Evolutionary conservation across 2,888 invertebrate species (phyloP).

Genomic region (Aspidiotus destructor): DNA sequence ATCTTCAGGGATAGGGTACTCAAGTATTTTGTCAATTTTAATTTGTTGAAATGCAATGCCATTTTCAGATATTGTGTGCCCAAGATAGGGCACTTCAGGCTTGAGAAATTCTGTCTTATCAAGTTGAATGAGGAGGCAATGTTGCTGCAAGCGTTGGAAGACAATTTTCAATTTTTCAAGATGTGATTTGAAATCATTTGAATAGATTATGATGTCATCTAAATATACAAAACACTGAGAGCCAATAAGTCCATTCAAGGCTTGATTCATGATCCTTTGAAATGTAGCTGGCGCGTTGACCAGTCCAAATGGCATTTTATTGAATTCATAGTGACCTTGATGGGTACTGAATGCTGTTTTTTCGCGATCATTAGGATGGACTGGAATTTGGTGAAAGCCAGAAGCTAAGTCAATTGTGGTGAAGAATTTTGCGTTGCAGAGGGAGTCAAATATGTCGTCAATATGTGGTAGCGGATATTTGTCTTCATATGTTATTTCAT

Average conservation of each 20-base stretch:
- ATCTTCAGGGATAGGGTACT: slow-evolving; percentile 34
- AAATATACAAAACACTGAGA: slow-evolving; percentile 34
- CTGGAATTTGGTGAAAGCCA: slow-evolving; percentile 38
- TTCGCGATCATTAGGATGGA: slow-evolving; percentile 25
- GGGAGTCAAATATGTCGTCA: slow-evolving; percentile 37
- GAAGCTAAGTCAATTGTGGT: slow-evolving; percentile 38
- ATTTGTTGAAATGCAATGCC: slow-evolving; percentile 33
- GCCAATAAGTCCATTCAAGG: slow-evolving; percentile 37
- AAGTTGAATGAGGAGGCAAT: slow-evolving; percentile 26
- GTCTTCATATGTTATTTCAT: slow-evolving; percentile 13
- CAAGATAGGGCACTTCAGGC: slow-evolving; percentile 27
- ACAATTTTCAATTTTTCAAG: slow-evolving; percentile 19
- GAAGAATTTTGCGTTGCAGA: slow-evolving; percentile 38
- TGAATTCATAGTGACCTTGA: slow-evolving; percentile 37
- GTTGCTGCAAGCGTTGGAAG: slow-evolving; percentile 19
- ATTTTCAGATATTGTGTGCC: slow-evolving; percentile 33
- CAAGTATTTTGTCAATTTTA: slow-evolving; percentile 22
- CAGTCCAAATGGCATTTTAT: slow-evolving; percentile 39
- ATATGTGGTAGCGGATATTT: slow-evolving; percentile 36
- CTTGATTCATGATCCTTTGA: slow-evolving; percentile 39
- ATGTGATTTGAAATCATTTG: slow-evolving; percentile 19
- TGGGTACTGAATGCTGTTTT: slow-evolving; percentile 23
- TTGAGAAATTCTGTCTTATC: slow-evolving; percentile 19
- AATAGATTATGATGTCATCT: slow-evolving; percentile 36
- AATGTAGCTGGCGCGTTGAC: slow-evolving; percentile 40